These are phyloP conservation scores for Tachycineta bicolor DNA, from an alignment of 2,113 vertebrate genomes.

Conservation along the genomic window DNA sequence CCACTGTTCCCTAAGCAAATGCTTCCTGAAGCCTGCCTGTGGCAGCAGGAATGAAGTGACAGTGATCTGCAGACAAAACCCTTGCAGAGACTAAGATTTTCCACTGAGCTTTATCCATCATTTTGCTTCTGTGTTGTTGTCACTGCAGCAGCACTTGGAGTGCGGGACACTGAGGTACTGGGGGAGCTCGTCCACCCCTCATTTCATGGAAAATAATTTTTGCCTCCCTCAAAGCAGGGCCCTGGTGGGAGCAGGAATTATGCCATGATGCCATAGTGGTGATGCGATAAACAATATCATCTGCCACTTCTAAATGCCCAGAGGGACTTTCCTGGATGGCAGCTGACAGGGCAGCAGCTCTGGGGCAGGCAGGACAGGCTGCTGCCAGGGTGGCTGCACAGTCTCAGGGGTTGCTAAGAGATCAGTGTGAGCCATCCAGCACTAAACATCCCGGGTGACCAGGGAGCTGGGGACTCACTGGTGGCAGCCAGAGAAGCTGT, in stretches of 20 bases:
- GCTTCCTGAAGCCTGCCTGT: not conserved
- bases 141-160: not conserved
- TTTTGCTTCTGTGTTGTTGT: not conserved
- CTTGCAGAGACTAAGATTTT: constrained; percentile 15
- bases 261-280: not conserved
- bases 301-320: not conserved
- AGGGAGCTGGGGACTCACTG: not conserved
- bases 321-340: not conserved
- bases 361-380: not conserved
- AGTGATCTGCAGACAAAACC: not conserved
- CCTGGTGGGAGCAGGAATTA: not conserved
- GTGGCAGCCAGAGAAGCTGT: not conserved
- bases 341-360: not conserved
- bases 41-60: not conserved
- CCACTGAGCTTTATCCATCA: not conserved
- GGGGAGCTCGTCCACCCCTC: not conserved
- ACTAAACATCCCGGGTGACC: not conserved
- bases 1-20: not conserved
- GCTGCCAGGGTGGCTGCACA: not conserved
- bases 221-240: not conserved
- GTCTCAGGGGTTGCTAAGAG: constrained; percentile 19
- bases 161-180: not conserved
- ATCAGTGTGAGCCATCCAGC: not conserved
- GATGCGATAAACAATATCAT: not conserved
- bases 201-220: not conserved